Evolutionary conservation across 2,113 vertebrate genomes (phyloP), one percentile per base, ranked within the genome.

Genomic region (Platichthys flesus): DNA sequence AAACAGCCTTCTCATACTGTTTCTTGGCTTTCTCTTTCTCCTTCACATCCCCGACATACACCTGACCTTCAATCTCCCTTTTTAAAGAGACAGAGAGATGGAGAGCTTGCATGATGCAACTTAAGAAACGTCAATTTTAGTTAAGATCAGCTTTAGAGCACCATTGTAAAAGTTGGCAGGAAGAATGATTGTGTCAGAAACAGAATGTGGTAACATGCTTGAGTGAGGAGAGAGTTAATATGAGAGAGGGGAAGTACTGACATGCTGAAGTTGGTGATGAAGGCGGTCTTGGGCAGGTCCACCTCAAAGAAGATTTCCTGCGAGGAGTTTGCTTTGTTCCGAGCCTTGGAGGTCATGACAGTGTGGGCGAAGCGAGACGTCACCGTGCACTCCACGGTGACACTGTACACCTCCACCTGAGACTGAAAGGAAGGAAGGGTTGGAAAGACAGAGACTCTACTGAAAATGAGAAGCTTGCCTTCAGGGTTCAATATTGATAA

Each of bases 261-360:
- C 98, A 99, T 96, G 96, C 91, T 96, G 85, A 99, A 99, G 93
- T 97, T 97, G 75, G 95, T 95, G 91, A 99, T 99, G 92, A 98
- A 99, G 71, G 97, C 97, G 0, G 96, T 97, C 76, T 97, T 99
- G 26, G 98, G 98, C 24, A 99, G 93, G 0, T 98, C 96, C 89
- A 99, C 91, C 45, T 98, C 94, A 13, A 97, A 99, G 74, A 93
- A 79, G 47, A 96, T 94, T 93, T 99, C 97, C 88, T 94, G 94
- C 23, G 96, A 92, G 16, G 72, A 4, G 0, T 93, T 92, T 57
- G 94, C 96, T 62, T 87, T 95, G 91, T 99, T 99, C 64, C 95
- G 84, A 61, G 95, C 95, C 81, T 71, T 93, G 31, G 97, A 97
- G 85, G 95, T 98, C 90, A 98, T 95, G 88, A 98, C 92, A 0